Evolutionary conservation across 2,888 invertebrate genomes (phyloP), one percentile per base, ranked within the genome.

Genomic region (Omphaloscelis lunosa): DNA sequence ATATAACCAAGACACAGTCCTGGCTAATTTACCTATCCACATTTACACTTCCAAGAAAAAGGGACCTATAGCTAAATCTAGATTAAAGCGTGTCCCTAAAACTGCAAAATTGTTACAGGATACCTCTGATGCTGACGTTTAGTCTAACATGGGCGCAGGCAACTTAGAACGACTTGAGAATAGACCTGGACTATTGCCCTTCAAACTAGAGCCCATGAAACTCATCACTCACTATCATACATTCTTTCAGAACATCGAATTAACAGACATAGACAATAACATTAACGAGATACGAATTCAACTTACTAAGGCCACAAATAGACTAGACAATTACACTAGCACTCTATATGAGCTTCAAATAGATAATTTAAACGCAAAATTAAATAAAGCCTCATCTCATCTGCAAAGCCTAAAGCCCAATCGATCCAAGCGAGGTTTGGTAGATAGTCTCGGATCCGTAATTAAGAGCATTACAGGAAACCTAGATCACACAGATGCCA

Each of bases 151-250:
- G 15, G 58, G 58, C 15, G 27, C 58, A 58, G 7, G 58, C 2
- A 58, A 58, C 7, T 12, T 58, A n/a, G 56, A 58, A 58, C 58
- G 58, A 27, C 58, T 58, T 3, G 58, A 27, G 0, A 51, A 51
- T 51, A 29, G 66, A 66, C 66, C 66, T 51, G 66, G 66, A 66
- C 66, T 51, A 15, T 12, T 51, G 12, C 66, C 51, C 4, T 66
- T 66, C 23, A 66, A 66, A 66, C 7, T 66, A 51, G 66, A 51
- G 0, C 48, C 29, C 51, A 51, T 66, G 66, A 6, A 66, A 51
- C 66, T 66, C 51, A 66, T 66, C 12, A 66, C 58, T 17, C 58
- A 58, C 17, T 58, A 58, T 8, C 58, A 58, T 27, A 27, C 58
- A 58, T 58, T 58, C 66, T 23, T 66, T 1, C 66, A 67, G 8